Percentiles rank a stretch among this genome's conserved stretches.
Conservation (phyloP, 2,888 invertebrate species). For the Lycia hirtaria region DNA sequence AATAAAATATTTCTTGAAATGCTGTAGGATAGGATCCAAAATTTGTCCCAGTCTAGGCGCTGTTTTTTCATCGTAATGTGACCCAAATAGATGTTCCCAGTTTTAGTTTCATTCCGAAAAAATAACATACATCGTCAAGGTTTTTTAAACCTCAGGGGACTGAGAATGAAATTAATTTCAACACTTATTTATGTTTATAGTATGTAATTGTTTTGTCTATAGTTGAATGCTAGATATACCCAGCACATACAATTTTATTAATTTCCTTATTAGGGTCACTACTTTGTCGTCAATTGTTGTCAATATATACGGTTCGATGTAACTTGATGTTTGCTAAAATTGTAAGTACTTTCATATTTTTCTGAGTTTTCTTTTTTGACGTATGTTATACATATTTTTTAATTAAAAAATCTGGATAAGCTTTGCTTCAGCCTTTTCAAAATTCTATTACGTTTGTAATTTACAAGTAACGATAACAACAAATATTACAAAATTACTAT, state of each 20-base stretch:
- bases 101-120: neutral
- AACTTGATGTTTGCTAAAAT: slow-evolving; percentile 7
- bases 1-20: neutral
- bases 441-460: neutral
- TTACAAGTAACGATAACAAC: neutral
- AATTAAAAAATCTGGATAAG: slow-evolving; percentile 40
- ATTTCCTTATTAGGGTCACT: slow-evolving; percentile 2
- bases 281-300: slow-evolving; percentile 4
- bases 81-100: slow-evolving; percentile 4
- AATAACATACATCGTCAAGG: neutral
- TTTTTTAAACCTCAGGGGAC: slow-evolving; percentile 18
- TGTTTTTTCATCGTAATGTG: slow-evolving; percentile 10
- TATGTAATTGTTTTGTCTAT: slow-evolving; percentile 17
- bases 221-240: slow-evolving; percentile 29
- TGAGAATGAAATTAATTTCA: slow-evolving; percentile 12
- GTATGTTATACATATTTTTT: slow-evolving; percentile 7
- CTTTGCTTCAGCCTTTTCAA: slow-evolving; percentile 52
- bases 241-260: slow-evolving; percentile 21
- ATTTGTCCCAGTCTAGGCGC: neutral
- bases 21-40: neutral
- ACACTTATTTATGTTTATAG: slow-evolving; percentile 9
- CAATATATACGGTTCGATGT: slow-evolving; percentile 4
- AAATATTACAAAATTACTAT: neutral
- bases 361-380: slow-evolving; percentile 1
- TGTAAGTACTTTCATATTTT: slow-evolving; percentile 24